Evolutionary conservation across 2,113 vertebrate genomes (phyloP), one percentile per base, ranked within the genome.

Genomic region (Columba livia): DNA sequence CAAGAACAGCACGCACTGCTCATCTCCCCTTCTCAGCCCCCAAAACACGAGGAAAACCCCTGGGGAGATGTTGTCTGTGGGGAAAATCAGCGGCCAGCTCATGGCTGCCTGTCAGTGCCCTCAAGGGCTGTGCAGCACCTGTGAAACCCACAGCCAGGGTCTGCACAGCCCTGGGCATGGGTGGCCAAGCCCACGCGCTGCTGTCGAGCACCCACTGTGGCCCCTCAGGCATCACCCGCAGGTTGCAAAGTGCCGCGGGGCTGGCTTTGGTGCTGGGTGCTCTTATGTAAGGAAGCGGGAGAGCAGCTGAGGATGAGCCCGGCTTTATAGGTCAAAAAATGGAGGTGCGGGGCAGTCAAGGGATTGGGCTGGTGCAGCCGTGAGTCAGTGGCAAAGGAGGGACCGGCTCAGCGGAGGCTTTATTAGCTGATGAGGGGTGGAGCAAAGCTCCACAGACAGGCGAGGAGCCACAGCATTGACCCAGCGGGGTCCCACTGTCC

Each of bases 371-470:
- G 32, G 91, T 71, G 85, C 88, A 85, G 82, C 88, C 15, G 14
- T 95, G 96, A 97, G 88, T 94, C 92, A 97, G 94, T 95, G 79
- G 64, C 86, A 95, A 94, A 95, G 91, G 82, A 95, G 88, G 92
- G 82, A 92, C 93, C 47, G 23, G 92, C 74, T 16, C 60, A 44
- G 85, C 67, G 13, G 85, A 95, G 94, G 88, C 95, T 95, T 96
- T 91, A 97, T 97, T 97, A 97, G 79, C 71, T 4, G 88, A 0
- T 1, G 95, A 86, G 94, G 93, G 97, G 97, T 80, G 96, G 97
- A 94, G 94, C 95, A 13, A 92, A 83, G 84, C 83, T 79, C 79
- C 26, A 65, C 65, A 66, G 89, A 89, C 91, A 74, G 93, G 85
- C 44, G 40, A 91, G 86, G 71, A 81, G 95, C 75, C 75, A 32